Conservation (phyloP, 1,140 invertebrate genomes). For the Drosophila malerkotliana region DNA sequence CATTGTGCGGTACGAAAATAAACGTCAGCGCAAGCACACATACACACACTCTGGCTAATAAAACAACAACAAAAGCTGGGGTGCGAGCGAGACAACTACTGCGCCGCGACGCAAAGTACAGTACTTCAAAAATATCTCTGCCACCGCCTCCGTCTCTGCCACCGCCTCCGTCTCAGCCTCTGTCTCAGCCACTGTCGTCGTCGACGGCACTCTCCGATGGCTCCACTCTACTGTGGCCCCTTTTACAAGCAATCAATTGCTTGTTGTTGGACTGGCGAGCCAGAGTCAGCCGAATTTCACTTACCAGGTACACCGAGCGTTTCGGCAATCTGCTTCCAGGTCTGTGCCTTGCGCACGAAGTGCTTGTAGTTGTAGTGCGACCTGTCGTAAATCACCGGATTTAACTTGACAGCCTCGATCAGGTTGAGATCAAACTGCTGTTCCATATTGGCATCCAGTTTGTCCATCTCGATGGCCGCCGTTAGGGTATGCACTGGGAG, state of each 20-base stretch:
- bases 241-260: slow-evolving; percentile 55
- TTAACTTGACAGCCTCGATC: slow-evolving; percentile 80
- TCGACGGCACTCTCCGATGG: slow-evolving; percentile 8
- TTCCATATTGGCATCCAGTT: slow-evolving; percentile 80
- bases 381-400: slow-evolving; percentile 82
- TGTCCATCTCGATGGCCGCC: slow-evolving; percentile 75
- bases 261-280: slow-evolving; percentile 37
- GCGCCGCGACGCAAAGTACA: slow-evolving; percentile 78
- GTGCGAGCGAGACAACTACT: slow-evolving; percentile 76
- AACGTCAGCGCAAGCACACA: slow-evolving; percentile 63
- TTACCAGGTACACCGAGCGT: slow-evolving; percentile 82
- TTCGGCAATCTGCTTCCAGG: slow-evolving; percentile 82
- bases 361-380: slow-evolving; percentile 83
- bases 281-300: slow-evolving; percentile 54
- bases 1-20: slow-evolving; percentile 66
- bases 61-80: slow-evolving; percentile 12
- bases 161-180: slow-evolving; percentile 36
- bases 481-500: slow-evolving; percentile 70
- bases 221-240: slow-evolving; percentile 22
- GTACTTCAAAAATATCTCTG: slow-evolving; percentile 80
- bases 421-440: slow-evolving; percentile 83
- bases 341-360: slow-evolving; percentile 80
- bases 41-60: not conserved
- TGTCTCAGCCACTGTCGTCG: slow-evolving; percentile 22
- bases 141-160: slow-evolving; percentile 38